Base-by-base conservation (phyloP, 37 sponge, comb jelly and placozoan species). In the Geodia barretti region DNA sequence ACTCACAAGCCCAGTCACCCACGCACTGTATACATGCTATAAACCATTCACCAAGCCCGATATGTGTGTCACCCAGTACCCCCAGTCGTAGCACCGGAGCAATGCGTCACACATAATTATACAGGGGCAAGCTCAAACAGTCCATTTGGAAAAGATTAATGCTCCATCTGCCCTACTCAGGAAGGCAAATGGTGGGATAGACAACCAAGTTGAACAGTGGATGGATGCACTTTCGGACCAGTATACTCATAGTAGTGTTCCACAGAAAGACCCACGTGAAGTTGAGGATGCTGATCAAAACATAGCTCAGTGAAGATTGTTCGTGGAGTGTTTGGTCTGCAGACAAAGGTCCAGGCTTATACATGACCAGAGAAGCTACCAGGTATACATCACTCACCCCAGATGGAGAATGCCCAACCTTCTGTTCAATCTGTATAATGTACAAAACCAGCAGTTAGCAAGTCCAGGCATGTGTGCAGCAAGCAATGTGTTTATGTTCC, bases 281-380 rank as follows among this genome's bases (percentile, higher is more conserved):
- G 86, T 72, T 86, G 36, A 32, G 34, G 34, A 60, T 11, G 67
- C 62, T 65, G 37, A 38, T 41, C 19, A 58, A 28, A 7, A 60
- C 47, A n/a, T 77, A 86, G 31, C n/a, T 37, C 28, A 14, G 42
- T 14, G 69, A 73, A 64, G 70, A 87, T 68, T 34, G 81, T 73
- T 39, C 69, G 60, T 0, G 59, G 36, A 24, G 36, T 40, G 0
- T 64, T 73, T 26, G 87, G 76, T 5, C 87, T 62, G 47, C 62
- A 80, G 3, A 80, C 87, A 35, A 87, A 87, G 24, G 69, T 60
- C 87, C 87, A 87, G 28, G 65, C 87, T 28, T 87, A 87, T 39
- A 80, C 1, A 3, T n/a, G 74, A 20, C 87, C 87, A 87, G 9
- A 87, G 39, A 23, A 41, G 70, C 64, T 87, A 81, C 80, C 75